These are phyloP conservation scores for Hanleya hanleyi DNA, from an alignment of 2,888 invertebrate species.

Conservation along the genomic window DNA sequence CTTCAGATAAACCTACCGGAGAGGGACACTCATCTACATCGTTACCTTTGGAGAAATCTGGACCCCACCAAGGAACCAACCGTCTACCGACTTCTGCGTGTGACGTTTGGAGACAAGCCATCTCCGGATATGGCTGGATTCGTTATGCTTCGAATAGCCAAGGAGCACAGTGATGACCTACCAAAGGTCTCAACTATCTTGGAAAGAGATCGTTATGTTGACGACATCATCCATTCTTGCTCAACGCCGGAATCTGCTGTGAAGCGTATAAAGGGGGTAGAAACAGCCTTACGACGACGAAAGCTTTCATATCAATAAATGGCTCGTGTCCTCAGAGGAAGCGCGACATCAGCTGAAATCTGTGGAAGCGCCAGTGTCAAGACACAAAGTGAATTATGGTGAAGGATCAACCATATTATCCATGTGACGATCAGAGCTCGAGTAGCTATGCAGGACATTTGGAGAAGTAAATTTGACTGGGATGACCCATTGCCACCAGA, in stretches of 20 bases:
- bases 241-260: not conserved
- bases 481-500: not conserved
- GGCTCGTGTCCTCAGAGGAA: not conserved
- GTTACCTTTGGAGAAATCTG: slow-evolving; percentile 17
- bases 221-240: not conserved
- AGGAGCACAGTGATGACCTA: not conserved
- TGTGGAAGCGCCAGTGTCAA: not conserved
- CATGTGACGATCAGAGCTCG: not conserved
- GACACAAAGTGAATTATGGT: not conserved
- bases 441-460: not conserved
- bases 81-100: slow-evolving; percentile 8
- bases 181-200: not conserved
- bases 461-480: not conserved
- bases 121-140: slow-evolving; percentile 8
- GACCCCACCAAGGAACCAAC: slow-evolving; percentile 7
- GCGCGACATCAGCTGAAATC: not conserved
- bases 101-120: not conserved
- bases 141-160: not conserved
- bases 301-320: slow-evolving; percentile 12
- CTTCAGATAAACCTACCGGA: not conserved
- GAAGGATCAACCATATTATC: too few species aligned
- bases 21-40: not conserved
- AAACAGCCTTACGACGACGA: not conserved
- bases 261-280: not conserved
- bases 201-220: not conserved